These are phyloP conservation scores for Fukomys damarensis DNA, from an alignment of 2,113 vertebrate genomes.

Conservation along the genomic window DNA sequence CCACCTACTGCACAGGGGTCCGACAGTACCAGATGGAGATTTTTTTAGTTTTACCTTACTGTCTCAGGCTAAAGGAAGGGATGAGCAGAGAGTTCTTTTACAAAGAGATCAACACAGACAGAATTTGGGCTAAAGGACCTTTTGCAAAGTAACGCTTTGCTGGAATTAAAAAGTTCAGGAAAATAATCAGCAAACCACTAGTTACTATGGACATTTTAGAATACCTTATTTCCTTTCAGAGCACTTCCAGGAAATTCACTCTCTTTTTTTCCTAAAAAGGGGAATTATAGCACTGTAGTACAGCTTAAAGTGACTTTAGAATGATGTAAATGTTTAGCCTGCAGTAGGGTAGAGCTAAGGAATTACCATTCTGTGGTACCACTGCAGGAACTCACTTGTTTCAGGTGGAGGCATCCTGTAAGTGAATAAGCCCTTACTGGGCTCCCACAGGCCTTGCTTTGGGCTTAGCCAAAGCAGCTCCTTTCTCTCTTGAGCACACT, in stretches of 20 bases:
- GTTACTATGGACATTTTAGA: not conserved
- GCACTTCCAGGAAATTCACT: constrained; percentile 59
- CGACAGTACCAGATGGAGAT: constrained; percentile 97
- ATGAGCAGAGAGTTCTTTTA: constrained; percentile 95
- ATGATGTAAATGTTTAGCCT: no score
- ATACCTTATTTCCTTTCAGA: constrained; percentile 46
- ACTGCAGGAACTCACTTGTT: no score
- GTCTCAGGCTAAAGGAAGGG: constrained; percentile 97
- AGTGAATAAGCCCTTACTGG: no score
- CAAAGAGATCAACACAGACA: constrained; percentile 87
- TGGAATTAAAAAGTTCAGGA: constrained; percentile 65
- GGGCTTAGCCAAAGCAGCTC: not conserved
- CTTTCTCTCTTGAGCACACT: no score
- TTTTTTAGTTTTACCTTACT: constrained; percentile 98
- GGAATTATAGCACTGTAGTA: constrained; percentile 44
- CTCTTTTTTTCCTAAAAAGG: constrained; percentile 38
- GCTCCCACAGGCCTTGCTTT: not conserved
- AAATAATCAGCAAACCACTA: constrained; percentile 20
- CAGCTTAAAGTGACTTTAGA: not conserved
- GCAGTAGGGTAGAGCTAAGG: no score
- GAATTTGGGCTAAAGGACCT: constrained; percentile 85
- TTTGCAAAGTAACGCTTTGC: constrained; percentile 67
- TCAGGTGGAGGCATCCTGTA: no score
- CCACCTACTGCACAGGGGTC: constrained; percentile 90
- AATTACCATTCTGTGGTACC: no score